A percentile compares a stretch with the other conserved stretches of the same genome.
These are phyloP conservation scores for Loripinus fragilis DNA, from an alignment of 2,888 invertebrate genomes.

Conservation along the genomic window DNA sequence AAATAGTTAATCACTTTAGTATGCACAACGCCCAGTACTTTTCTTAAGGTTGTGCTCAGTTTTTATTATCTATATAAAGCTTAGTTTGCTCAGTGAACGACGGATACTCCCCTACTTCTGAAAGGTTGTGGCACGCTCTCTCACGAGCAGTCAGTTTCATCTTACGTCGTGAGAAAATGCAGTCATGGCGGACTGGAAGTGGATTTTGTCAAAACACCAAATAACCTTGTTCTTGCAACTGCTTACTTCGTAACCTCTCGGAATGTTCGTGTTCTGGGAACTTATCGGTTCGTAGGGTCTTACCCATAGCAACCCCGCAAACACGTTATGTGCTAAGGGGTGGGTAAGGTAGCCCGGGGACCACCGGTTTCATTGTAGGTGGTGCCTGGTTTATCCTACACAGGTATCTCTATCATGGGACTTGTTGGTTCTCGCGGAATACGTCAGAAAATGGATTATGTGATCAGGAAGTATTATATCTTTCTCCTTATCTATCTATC, in stretches of 20 bases:
- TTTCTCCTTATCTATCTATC: no score
- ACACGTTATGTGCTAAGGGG: conserved; percentile 9
- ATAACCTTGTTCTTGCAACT: not conserved
- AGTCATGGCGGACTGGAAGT: conserved; percentile 13
- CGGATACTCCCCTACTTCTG: not conserved
- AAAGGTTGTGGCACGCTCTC: not conserved
- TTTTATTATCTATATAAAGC: no score
- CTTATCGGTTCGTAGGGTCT: conserved; percentile 1
- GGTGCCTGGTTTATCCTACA: not conserved
- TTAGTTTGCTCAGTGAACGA: no score
- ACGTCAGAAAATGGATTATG: not conserved
- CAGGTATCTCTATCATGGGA: not conserved
- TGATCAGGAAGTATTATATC: not conserved
- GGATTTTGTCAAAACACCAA: no score
- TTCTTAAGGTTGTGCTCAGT: no score
- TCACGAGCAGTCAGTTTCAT: not conserved
- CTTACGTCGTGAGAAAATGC: not conserved
- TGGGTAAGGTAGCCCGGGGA: no score
- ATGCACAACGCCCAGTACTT: no score
- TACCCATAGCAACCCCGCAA: conserved; percentile 15
- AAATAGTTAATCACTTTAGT: no score
- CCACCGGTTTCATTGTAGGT: conserved; percentile 1
- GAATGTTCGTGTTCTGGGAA: no score
- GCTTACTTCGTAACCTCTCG: conserved; percentile 18
- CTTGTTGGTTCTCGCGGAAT: not conserved